Conservation (phyloP, 2,113 vertebrate species). For the Ciconia boyciana region DNA sequence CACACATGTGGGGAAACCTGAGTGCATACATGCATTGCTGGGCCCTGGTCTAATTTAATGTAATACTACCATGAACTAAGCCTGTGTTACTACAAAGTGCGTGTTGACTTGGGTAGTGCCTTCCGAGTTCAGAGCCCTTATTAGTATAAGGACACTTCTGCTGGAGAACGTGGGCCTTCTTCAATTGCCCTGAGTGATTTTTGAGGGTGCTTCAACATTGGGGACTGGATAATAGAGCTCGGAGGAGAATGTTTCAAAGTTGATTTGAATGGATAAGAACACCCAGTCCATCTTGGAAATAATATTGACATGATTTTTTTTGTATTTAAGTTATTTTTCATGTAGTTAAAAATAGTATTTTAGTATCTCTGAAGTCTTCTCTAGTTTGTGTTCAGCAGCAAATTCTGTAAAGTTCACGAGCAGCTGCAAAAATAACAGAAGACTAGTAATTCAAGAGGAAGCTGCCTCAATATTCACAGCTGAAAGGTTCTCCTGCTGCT, state of each 20-base stretch:
- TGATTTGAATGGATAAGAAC: constrained; percentile 39
- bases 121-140: background rate
- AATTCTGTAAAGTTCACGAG: constrained; percentile 25
- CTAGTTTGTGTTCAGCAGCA: constrained; percentile 28
- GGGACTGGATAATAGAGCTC: background rate
- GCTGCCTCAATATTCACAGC: constrained; percentile 25
- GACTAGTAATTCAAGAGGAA: constrained; percentile 32
- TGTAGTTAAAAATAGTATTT: constrained; percentile 36
- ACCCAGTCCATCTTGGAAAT: constrained; percentile 17
- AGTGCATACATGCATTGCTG: background rate
- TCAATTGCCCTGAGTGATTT: background rate
- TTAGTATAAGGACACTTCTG: background rate
- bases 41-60: background rate
- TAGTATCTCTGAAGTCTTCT: constrained; percentile 36
- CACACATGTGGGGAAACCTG: background rate
- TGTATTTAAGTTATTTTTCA: constrained; percentile 30
- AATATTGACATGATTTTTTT: constrained; percentile 16
- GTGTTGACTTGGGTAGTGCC: background rate
- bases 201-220: background rate
- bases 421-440: constrained; percentile 19
- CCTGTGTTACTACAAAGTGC: background rate
- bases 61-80: background rate
- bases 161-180: background rate
- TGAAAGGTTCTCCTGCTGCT: constrained; percentile 39
- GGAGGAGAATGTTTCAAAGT: background rate